Evolutionary conservation across 2,888 invertebrate species (phyloP).

Genomic region (Lasioglossum marginatum): DNA sequence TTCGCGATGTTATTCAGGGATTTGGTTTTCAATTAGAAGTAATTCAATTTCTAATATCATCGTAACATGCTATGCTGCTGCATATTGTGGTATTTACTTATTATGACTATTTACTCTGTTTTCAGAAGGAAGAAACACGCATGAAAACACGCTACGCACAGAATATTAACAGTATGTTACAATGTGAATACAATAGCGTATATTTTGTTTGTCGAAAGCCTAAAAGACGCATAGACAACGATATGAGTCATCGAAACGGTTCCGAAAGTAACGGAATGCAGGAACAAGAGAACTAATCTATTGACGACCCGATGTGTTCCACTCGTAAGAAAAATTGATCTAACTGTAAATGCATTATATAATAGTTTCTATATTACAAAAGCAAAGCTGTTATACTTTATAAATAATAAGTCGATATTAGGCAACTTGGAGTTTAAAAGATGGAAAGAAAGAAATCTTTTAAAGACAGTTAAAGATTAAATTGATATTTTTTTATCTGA

Average conservation of each 20-base stretch:
- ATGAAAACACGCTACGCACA: constrained; percentile 96
- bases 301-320: constrained; percentile 48
- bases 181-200: constrained; percentile 95
- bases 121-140: constrained; percentile 91
- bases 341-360: constrained; percentile 57
- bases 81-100: background rate
- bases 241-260: constrained; percentile 75
- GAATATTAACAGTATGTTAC: constrained; percentile 96
- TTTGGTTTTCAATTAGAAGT: constrained; percentile 88
- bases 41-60: background rate
- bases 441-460: constrained; percentile 33
- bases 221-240: constrained; percentile 66
- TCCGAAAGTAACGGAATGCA: constrained; percentile 77
- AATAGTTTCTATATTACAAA: constrained; percentile 46
- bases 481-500: constrained; percentile 51
- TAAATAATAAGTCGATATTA: constrained; percentile 54
- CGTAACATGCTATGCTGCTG: background rate
- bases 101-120: constrained; percentile 38
- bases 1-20: constrained; percentile 91
- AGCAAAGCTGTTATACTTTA: constrained; percentile 59
- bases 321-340: constrained; percentile 57
- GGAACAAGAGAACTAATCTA: constrained; percentile 73
- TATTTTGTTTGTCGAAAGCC: constrained; percentile 97
- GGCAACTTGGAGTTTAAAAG: constrained; percentile 35
- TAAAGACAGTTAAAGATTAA: constrained; percentile 32